phyloP scores from a whole-genome alignment of 2,888 invertebrate species.

The Resseliella maxima region DNA sequence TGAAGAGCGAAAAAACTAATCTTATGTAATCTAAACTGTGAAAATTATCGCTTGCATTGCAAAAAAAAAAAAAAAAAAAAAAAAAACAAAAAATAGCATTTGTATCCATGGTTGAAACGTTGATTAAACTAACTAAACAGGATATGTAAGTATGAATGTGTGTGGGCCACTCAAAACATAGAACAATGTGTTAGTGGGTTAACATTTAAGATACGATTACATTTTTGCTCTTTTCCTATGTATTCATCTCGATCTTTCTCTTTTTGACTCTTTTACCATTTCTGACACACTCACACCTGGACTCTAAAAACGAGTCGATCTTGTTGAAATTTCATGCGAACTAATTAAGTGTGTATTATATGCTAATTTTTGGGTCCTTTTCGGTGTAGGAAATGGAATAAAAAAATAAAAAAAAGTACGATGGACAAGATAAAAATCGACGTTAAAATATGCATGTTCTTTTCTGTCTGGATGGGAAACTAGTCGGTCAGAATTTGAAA shows the following conservation, averaged over 20 bases:
- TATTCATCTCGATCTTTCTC: background rate
- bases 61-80: no score
- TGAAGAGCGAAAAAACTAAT: background rate
- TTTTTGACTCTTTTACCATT: no score
- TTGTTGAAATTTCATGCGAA: conserved; percentile 12
- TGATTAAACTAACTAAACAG: background rate
- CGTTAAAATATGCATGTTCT: conserved; percentile 34
- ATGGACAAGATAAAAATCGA: background rate
- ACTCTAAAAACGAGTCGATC: background rate
- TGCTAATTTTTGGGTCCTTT: conserved; percentile 19
- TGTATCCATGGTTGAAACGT: no score
- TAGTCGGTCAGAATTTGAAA: background rate
- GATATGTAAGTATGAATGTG: background rate
- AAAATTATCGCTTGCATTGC: background rate
- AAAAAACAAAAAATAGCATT: no score
- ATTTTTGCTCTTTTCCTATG: background rate
- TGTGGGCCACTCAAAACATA: background rate
- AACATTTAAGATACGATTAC: background rate
- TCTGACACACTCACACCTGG: no score
- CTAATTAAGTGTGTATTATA: conserved; percentile 25
- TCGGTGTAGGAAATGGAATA: background rate
- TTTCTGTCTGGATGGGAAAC: background rate
- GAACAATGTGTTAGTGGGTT: conserved; percentile 20
- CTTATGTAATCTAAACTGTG: background rate
- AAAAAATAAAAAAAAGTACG: background rate